Conservation (phyloP, 2,888 invertebrate species). For the Lobophora halterata region DNA sequence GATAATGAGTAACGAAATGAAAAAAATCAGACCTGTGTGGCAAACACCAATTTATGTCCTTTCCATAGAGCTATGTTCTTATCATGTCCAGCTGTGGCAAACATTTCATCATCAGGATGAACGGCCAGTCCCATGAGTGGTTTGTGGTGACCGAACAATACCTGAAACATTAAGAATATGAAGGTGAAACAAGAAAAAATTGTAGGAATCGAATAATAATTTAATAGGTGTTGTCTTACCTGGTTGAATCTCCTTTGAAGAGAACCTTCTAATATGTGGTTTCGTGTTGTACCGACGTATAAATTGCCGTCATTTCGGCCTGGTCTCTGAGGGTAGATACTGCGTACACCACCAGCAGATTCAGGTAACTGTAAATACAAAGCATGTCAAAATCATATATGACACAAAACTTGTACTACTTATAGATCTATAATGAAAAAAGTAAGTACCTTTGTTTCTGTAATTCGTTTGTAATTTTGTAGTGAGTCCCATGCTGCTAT, state of each 20-base stretch:
- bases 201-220: no score
- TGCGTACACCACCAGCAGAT: slow-evolving; percentile 92
- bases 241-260: slow-evolving; percentile 93
- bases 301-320: slow-evolving; percentile 94
- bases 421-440: no score
- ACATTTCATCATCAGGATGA: slow-evolving; percentile 94
- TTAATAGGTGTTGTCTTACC: slow-evolving; percentile 57
- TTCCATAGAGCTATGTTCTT: slow-evolving; percentile 95
- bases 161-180: slow-evolving; percentile 59
- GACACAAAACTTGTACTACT: no score
- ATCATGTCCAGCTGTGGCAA: slow-evolving; percentile 95
- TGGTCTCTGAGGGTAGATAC: slow-evolving; percentile 93
- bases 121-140: slow-evolving; percentile 93
- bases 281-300: slow-evolving; percentile 94
- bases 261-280: slow-evolving; percentile 94
- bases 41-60: slow-evolving; percentile 93
- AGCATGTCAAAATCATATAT: neutral
- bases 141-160: slow-evolving; percentile 93
- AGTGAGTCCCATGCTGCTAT: slow-evolving; percentile 96
- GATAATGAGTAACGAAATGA: neutral
- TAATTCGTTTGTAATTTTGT: slow-evolving; percentile 93
- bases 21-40: slow-evolving; percentile 83
- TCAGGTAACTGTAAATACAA: slow-evolving; percentile 86
- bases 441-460: slow-evolving; percentile 90
- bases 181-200: neutral